Conservation (phyloP, 1,140 invertebrate species). For the Drosophila busckii region DNA sequence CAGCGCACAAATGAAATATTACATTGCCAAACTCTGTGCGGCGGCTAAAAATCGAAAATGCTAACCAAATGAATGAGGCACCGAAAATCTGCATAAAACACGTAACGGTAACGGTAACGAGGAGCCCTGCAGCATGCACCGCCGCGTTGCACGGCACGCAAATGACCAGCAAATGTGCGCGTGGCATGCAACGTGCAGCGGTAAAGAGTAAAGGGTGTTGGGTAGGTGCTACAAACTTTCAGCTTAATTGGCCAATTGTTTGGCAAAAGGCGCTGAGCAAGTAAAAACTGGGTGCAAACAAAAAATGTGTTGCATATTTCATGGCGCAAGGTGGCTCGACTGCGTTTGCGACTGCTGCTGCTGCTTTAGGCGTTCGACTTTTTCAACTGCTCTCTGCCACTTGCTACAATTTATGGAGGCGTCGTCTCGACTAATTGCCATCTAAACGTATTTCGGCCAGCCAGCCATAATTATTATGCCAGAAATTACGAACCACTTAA, state of each 20-base stretch:
- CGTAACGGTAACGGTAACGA: too few relatives aligned
- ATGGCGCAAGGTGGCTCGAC: slow-evolving; percentile 21
- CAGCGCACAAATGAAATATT: slow-evolving; percentile 55
- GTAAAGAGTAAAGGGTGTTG: neutral
- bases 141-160: too few relatives aligned
- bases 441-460: slow-evolving; percentile 31
- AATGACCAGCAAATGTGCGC: slow-evolving; percentile 61
- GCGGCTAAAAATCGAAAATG: slow-evolving; percentile 54
- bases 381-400: slow-evolving; percentile 16
- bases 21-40: slow-evolving; percentile 31
- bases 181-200: slow-evolving; percentile 47
- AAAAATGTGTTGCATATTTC: slow-evolving; percentile 68
- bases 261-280: slow-evolving; percentile 54
- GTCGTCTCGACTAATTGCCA: slow-evolving; percentile 25
- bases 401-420: slow-evolving; percentile 16
- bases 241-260: slow-evolving; percentile 74
- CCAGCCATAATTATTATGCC: slow-evolving; percentile 28
- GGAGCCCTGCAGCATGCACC: too few relatives aligned
- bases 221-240: slow-evolving; percentile 55
- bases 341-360: too few relatives aligned
- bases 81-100: slow-evolving; percentile 67
- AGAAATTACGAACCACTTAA: slow-evolving; percentile 54
- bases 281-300: too few relatives aligned
- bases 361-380: too few relatives aligned
- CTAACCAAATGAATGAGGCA: slow-evolving; percentile 38